Conservation (phyloP, 2,888 invertebrate genomes). For the Stictocephala bisonia region DNA sequence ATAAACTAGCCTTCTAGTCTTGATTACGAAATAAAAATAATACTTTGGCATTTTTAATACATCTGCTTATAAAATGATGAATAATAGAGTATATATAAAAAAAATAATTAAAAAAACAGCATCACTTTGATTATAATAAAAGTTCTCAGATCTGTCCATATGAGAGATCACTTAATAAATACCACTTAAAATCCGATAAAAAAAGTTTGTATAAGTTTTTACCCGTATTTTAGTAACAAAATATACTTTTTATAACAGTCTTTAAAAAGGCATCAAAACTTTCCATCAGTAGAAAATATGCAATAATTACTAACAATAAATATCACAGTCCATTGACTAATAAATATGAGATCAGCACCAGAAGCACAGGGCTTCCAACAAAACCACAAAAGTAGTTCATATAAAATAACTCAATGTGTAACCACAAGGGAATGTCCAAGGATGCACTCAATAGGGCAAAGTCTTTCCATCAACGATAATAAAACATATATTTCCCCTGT, state of each 20-base stretch:
- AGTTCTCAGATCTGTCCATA: slow-evolving; percentile 22
- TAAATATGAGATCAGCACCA: slow-evolving; percentile 24
- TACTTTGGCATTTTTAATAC: too few relatives aligned
- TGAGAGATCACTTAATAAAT: slow-evolving; percentile 2
- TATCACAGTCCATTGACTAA: slow-evolving; percentile 27
- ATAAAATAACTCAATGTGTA: slow-evolving; percentile 14
- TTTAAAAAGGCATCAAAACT: not conserved
- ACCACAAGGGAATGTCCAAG: slow-evolving; percentile 3
- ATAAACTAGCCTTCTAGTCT: too few relatives aligned
- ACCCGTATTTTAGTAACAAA: too few relatives aligned
- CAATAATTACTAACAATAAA: slow-evolving; percentile 19
- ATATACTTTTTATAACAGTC: too few relatives aligned
- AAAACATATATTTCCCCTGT: slow-evolving; percentile 23
- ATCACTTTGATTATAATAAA: slow-evolving; percentile 25
- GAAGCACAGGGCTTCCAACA: not conserved
- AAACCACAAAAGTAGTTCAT: not conserved
- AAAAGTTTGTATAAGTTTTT: too few relatives aligned
- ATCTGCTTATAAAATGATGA: too few relatives aligned
- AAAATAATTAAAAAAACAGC: slow-evolving; percentile 15
- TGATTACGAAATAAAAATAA: too few relatives aligned
- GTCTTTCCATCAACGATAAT: slow-evolving; percentile 15
- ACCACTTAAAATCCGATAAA: too few relatives aligned
- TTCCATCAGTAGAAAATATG: not conserved
- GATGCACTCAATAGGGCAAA: slow-evolving; percentile 16
- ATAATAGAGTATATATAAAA: slow-evolving; percentile 29